A percentile compares a stretch with the other conserved stretches of the same genome.
These are phyloP conservation scores for Pyrgus malvae DNA, from an alignment of 2,888 invertebrate genomes.

Conservation along the genomic window DNA sequence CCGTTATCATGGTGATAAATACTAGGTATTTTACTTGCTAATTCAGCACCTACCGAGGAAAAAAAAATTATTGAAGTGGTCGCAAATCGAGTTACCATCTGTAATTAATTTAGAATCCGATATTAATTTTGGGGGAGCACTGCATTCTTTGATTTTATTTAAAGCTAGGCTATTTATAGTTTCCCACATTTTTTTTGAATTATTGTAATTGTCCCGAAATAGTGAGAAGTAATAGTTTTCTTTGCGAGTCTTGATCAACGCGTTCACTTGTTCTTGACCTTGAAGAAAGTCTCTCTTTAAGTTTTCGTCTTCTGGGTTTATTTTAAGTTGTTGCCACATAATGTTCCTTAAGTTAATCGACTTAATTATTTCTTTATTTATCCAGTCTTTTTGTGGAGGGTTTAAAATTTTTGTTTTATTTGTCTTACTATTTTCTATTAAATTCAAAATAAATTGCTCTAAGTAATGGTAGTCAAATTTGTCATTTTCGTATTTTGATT, in stretches of 20 bases:
- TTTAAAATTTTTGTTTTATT: constrained; percentile 8
- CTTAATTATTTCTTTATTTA: constrained; percentile 22
- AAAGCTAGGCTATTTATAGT: constrained; percentile 20
- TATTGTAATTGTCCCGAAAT: constrained; percentile 4
- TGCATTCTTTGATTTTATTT: constrained; percentile 16
- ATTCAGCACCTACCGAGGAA: constrained; percentile 6
- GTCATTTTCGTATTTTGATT: not conserved
- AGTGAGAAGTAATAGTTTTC: constrained; percentile 14
- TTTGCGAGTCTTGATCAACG: constrained; percentile 3
- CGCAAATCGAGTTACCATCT: constrained; percentile 15
- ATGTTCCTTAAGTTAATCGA: constrained; percentile 20
- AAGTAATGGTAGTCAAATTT: not conserved
- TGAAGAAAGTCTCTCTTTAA: not conserved
- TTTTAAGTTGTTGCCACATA: constrained; percentile 3
- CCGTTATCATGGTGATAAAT: not conserved
- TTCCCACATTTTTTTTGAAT: constrained; percentile 29
- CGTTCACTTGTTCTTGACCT: not conserved
- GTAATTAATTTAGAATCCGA: not conserved
- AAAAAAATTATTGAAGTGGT: constrained; percentile 24
- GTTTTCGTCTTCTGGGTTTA: constrained; percentile 3
- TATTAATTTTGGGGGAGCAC: constrained; percentile 19
- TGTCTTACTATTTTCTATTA: not conserved
- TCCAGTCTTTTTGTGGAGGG: constrained; percentile 23
- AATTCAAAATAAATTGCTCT: not conserved
- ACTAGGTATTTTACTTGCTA: constrained; percentile 10